Evolutionary conservation across 2,113 vertebrate species (phyloP), one percentile per base, ranked within the genome.

Genomic region (Poicephalus gulielmi): DNA sequence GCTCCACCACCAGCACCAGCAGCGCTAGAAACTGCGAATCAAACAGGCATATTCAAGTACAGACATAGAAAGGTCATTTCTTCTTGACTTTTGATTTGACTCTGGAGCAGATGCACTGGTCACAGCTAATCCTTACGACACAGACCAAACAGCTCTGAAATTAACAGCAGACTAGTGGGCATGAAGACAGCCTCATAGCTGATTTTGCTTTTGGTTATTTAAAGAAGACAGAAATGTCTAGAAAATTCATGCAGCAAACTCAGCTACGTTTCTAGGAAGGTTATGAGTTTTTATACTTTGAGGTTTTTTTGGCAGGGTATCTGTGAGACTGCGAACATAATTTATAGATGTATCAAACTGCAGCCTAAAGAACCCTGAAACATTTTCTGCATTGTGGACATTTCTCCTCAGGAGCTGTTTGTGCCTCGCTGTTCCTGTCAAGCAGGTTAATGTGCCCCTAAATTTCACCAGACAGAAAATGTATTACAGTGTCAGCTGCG

Each of bases 391-490:
- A 37, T 41, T 55, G 37, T 74, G 55, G 55, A 71, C 57, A 19
- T 92, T 95, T 92, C 76, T 85, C 50, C 68, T 88, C 63, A 76
- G 87, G 86, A 95, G 55, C 33, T 60, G 37, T 67, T 85, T 76
- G 70, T 94, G 96, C 96, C 83, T 96, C 83, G 89, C 77, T 62
- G 66, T 77, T 95, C 78, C 55, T 7, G 2, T 88, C 92, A 91
- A 78, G 64, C 73, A 87, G 86, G 86, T 83, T 95, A 95, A 97
- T 91, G 91, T 92, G 31, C 66, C 91, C 91, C 88, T 94, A 78
- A 95, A 97, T 91, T 90, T 93, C n/a, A 71, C 39, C 74, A 84
- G 93, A 81, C 83, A 94, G 85, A 91, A 94, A 93, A 96, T 91
- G 86, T 60, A 93, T 95, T 83, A 88, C 20, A 28, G 69, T 67